Percentiles rank a stretch among this genome's conserved stretches.
Conservation (phyloP, 2,113 vertebrate genomes). For the Recurvirostra avosetta region DNA sequence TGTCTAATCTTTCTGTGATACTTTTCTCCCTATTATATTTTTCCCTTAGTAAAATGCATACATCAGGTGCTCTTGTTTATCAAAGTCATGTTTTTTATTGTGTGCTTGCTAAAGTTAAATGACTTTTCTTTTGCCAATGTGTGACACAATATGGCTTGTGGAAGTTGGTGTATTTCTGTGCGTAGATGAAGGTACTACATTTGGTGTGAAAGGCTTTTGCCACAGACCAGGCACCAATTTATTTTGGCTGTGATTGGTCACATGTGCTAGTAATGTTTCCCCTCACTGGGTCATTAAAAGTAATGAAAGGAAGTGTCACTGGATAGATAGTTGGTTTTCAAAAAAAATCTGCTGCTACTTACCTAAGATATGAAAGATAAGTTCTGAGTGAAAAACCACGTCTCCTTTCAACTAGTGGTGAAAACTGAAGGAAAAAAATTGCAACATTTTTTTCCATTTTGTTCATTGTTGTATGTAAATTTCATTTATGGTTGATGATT, state of each 20-base stretch:
- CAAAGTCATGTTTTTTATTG: constrained; percentile 4
- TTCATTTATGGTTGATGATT: not conserved
- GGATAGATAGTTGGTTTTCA: not conserved
- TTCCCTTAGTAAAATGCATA: constrained; percentile 48
- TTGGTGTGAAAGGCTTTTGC: constrained; percentile 67
- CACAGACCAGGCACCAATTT: constrained; percentile 67
- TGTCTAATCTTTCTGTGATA: constrained; percentile 22
- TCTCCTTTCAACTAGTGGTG: not conserved
- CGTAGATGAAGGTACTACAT: constrained; percentile 29
- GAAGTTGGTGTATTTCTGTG: constrained; percentile 27
- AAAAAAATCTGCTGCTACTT: not conserved
- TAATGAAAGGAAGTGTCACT: constrained; percentile 3
- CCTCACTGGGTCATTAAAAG: not conserved
- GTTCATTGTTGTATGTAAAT: not conserved
- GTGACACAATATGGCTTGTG: constrained; percentile 40
- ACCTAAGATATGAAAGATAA: not conserved
- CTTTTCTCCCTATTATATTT: constrained; percentile 23
- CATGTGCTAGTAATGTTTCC: constrained; percentile 74
- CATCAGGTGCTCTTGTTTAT: constrained; percentile 32
- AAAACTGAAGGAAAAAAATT: not conserved
- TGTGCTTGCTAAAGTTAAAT: constrained; percentile 25
- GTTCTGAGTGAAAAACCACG: not conserved
- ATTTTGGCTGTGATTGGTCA: constrained; percentile 64
- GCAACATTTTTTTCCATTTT: not conserved
- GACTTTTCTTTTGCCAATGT: not conserved